These are phyloP conservation scores for Odontesthes bonariensis DNA, from an alignment of 2,113 vertebrate species.

Conservation along the genomic window DNA sequence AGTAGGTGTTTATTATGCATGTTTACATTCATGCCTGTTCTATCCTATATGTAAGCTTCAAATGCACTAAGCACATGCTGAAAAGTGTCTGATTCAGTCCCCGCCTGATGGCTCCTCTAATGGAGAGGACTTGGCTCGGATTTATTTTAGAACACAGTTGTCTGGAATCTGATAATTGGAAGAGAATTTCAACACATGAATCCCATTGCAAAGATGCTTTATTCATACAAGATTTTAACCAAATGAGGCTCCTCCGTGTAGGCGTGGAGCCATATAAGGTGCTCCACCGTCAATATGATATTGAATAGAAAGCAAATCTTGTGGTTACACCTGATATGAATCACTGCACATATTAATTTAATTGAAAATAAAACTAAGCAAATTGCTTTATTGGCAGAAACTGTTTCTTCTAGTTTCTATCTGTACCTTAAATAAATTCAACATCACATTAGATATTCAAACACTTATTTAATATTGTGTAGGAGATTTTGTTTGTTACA, in stretches of 20 bases:
- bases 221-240: slow-evolving; percentile 41
- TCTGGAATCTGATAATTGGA: slow-evolving; percentile 45
- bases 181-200: slow-evolving; percentile 30
- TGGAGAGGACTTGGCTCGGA: slow-evolving; percentile 40
- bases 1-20: slow-evolving; percentile 17
- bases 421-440: slow-evolving; percentile 24
- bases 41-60: slow-evolving; percentile 16
- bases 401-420: slow-evolving; percentile 12
- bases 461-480: not conserved
- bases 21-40: slow-evolving; percentile 44
- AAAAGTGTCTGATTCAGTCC: slow-evolving; percentile 18
- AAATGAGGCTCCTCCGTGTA: slow-evolving; percentile 41
- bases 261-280: slow-evolving; percentile 42
- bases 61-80: slow-evolving; percentile 8
- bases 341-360: slow-evolving; percentile 41
- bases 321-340: slow-evolving; percentile 44
- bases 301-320: slow-evolving; percentile 32
- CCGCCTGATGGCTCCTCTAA: slow-evolving; percentile 12
- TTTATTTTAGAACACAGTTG: slow-evolving; percentile 24
- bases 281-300: slow-evolving; percentile 26
- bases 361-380: slow-evolving; percentile 38
- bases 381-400: slow-evolving; percentile 45
- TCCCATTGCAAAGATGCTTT: slow-evolving; percentile 34
- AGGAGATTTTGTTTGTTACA: not conserved
- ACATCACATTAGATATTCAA: slow-evolving; percentile 6